These are phyloP conservation scores for Zygothrica quintamaculata DNA, from an alignment of 2,888 invertebrate species.

Conservation along the genomic window DNA sequence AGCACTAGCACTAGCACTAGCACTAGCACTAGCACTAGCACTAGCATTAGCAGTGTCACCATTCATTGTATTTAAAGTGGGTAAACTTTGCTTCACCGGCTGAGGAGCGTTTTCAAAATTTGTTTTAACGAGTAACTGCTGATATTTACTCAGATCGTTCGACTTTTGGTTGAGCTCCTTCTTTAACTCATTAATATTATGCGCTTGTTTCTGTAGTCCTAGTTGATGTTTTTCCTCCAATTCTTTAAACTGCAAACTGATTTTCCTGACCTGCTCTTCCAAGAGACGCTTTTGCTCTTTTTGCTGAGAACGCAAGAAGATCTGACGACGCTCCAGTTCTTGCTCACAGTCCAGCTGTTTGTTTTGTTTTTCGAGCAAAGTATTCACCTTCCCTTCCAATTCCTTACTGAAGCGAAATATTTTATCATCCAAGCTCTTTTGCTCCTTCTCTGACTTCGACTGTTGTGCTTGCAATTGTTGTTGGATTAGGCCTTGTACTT, in stretches of 20 bases:
- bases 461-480: slow-evolving; percentile 17
- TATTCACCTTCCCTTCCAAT: slow-evolving; percentile 55
- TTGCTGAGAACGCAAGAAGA: slow-evolving; percentile 16
- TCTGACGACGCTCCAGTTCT: slow-evolving; percentile 24
- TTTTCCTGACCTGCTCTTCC: slow-evolving; percentile 28
- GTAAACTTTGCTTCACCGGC: not conserved
- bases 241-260: slow-evolving; percentile 32
- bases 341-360: slow-evolving; percentile 7
- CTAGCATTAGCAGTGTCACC: slow-evolving; percentile 54
- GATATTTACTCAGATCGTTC: slow-evolving; percentile 13
- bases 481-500: no score
- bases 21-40: slow-evolving; percentile 22
- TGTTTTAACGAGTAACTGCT: slow-evolving; percentile 24
- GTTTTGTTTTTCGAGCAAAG: slow-evolving; percentile 15
- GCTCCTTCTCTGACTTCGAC: slow-evolving; percentile 17
- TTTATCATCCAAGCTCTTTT: slow-evolving; percentile 42
- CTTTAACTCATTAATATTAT: slow-evolving; percentile 3
- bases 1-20: not conserved
- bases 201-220: slow-evolving; percentile 10
- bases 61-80: slow-evolving; percentile 24
- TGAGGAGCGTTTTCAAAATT: no score
- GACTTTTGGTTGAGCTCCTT: slow-evolving; percentile 10
- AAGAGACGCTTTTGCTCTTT: slow-evolving; percentile 26
- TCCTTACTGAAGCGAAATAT: slow-evolving; percentile 5
- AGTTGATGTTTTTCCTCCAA: slow-evolving; percentile 30